Evolutionary conservation across 2,888 invertebrate species (phyloP), one percentile per base, ranked within the genome.

Genomic region (Cotesia congregata): DNA sequence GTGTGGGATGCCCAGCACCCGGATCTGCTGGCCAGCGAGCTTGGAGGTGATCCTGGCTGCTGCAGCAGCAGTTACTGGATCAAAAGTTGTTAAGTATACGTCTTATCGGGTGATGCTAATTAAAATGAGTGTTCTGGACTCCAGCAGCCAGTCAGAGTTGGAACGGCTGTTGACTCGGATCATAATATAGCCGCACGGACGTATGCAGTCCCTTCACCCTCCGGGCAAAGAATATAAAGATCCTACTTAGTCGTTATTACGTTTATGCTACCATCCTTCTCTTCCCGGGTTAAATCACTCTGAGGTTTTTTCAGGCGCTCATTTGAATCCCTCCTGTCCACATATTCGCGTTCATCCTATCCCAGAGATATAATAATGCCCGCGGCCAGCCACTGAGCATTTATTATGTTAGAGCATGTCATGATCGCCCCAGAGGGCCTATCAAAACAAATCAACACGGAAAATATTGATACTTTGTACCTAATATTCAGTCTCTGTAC

Each of bases 221-320:
- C 83, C 85, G 85, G 88, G 88, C 88, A 82, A 87, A 84, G 88
- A 88, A 88, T 88, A 88, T 88, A 88, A 88, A 88, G 88, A 88
- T 88, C 88, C 88, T 88, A 88, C 86, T 88, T 88, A 88, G 86
- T 85, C 85, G 85, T 86, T 87, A 88, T 87, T 88, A 88, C 86
- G 85, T 77, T 77, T 76, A 86, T 83, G 83, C 84, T 69, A 41
- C 67, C 69, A 41, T 78, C 84, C 85, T 85, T 85, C 85, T 83
- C 84, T 85, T 85, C 85, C 83, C 84, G 84, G 85, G 86, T 84
- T 82, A 85, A 86, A 87, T 86, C 80, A 83, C 84, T 87, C 87
- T 86, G 86, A 86, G 82, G 86, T 85, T 86, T 86, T 85, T 83
- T 50, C 50, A 50, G 30, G 30, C 30, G 30, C 30, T 30, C 30